Percentiles rank a stretch among this genome's conserved stretches.
These are phyloP conservation scores for Leptopilina drosophilae DNA, from an alignment of 2,888 invertebrate species.

Conservation along the genomic window DNA sequence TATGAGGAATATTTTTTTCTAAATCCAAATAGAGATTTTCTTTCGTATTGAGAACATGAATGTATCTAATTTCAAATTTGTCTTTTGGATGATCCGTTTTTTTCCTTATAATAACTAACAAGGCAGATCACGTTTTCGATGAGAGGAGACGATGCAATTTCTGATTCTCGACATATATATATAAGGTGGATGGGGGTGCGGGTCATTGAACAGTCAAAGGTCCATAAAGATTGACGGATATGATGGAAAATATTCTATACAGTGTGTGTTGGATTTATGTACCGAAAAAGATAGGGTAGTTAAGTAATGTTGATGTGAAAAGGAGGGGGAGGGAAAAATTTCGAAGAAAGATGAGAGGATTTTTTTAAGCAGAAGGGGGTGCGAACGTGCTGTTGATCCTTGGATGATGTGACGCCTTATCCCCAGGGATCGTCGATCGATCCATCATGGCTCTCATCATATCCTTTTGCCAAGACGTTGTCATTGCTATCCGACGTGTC, in stretches of 20 bases:
- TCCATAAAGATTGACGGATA: constrained; percentile 46
- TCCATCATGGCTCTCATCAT: constrained; percentile 67
- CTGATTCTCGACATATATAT: neutral
- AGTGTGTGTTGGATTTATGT: constrained; percentile 44
- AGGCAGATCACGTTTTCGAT: constrained; percentile 31
- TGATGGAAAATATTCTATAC: constrained; percentile 55
- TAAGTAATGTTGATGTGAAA: constrained; percentile 56
- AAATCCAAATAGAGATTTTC: neutral
- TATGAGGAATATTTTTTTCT: too few relatives aligned
- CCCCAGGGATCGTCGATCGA: constrained; percentile 72
- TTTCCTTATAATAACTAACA: neutral
- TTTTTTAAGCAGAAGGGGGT: constrained; percentile 61
- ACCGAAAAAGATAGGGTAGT: constrained; percentile 58
- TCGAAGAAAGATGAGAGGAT: constrained; percentile 53
- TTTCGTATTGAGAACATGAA: neutral
- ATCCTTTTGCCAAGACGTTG: constrained; percentile 37
- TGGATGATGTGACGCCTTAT: constrained; percentile 71
- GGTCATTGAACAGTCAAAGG: constrained; percentile 46
- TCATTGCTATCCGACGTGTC: constrained; percentile 49
- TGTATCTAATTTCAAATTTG: too few relatives aligned
- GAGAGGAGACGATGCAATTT: constrained; percentile 1
- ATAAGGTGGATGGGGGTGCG: neutral
- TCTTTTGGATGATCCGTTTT: too few relatives aligned
- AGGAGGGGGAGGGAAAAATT: constrained; percentile 55
- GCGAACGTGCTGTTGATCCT: constrained; percentile 66